Percentiles rank a stretch among this genome's conserved stretches.
Evolutionary conservation across 2,113 vertebrate genomes (phyloP).

Genomic region (Austrofundulus limnaeus): DNA sequence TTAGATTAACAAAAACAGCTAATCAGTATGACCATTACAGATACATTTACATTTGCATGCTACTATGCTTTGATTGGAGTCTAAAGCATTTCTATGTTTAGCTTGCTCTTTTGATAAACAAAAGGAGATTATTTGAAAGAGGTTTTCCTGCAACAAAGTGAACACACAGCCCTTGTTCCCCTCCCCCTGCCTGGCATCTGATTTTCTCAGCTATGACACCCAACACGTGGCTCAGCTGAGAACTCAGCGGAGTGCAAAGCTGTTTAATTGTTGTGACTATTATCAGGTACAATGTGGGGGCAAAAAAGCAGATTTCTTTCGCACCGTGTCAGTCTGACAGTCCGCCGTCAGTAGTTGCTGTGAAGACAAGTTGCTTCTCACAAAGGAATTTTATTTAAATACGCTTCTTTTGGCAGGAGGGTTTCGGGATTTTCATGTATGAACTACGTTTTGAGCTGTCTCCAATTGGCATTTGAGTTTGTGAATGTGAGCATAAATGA

Average conservation of each 20-base stretch:
- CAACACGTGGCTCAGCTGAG: conserved; percentile 15
- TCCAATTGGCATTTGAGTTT: conserved; percentile 1
- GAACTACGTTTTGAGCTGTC: not conserved
- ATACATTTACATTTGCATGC: too few species aligned
- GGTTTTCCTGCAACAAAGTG: not conserved
- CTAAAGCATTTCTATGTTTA: conserved; percentile 10
- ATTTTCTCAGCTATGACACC: conserved; percentile 32
- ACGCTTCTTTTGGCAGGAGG: not conserved
- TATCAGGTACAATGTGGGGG: conserved; percentile 31
- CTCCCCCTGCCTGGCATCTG: conserved; percentile 1
- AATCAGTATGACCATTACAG: too few species aligned
- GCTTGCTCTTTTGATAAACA: conserved; percentile 12
- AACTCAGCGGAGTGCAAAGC: conserved; percentile 14
- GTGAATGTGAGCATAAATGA: not conserved
- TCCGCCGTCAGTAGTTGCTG: conserved; percentile 17
- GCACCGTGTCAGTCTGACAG: conserved; percentile 28
- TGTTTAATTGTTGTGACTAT: conserved; percentile 49
- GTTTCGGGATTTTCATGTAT: not conserved
- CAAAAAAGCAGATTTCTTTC: conserved; percentile 35
- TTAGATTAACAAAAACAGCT: too few species aligned
- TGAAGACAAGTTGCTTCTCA: conserved; percentile 9
- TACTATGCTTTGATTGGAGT: not conserved
- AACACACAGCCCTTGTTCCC: conserved; percentile 1
- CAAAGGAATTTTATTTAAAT: not conserved
- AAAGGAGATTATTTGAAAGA: conserved; percentile 4